A percentile compares a stretch with the other conserved stretches of the same genome.
phyloP scores from a whole-genome alignment of 2,797 vertebrate species.

The Dendrocincla tyrannina region DNA sequence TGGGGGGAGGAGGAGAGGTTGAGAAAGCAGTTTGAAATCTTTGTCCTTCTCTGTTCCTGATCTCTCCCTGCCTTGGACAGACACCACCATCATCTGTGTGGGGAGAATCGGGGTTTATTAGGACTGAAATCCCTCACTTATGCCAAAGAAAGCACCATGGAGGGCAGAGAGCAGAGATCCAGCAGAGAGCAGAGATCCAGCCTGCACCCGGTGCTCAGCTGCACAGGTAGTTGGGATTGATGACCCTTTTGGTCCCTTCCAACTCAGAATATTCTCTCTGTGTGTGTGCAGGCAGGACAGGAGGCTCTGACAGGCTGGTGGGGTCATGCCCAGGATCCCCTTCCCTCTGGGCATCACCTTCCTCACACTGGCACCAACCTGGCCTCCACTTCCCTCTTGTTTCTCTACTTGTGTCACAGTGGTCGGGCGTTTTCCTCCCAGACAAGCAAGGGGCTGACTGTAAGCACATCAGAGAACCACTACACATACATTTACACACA shows the following conservation, averaged over 20 bases:
- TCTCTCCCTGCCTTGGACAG: not conserved
- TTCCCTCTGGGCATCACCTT: not conserved
- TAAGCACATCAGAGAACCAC: not conserved
- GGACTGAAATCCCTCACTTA: not conserved
- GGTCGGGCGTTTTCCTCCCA: not conserved
- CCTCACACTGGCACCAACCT: not conserved
- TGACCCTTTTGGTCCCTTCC: not conserved
- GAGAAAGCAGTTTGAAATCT: not conserved
- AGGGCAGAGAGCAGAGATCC: not conserved
- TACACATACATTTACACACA: rapidly evolving
- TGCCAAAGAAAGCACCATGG: not conserved
- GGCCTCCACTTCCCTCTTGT: not conserved
- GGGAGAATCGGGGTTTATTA: no score
- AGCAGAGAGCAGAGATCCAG: not conserved
- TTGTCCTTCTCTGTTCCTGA: not conserved
- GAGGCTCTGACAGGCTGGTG: not conserved
- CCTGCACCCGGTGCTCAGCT: not conserved
- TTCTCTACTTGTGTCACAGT: not conserved
- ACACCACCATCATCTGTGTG: not conserved
- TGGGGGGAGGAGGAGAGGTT: not conserved
- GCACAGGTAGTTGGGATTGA: not conserved
- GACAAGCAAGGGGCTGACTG: not conserved
- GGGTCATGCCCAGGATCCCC: not conserved
- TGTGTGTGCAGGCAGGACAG: not conserved
- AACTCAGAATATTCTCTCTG: not conserved